Conservation (phyloP, 2,797 vertebrate genomes). For the Dipus sagitta region DNA sequence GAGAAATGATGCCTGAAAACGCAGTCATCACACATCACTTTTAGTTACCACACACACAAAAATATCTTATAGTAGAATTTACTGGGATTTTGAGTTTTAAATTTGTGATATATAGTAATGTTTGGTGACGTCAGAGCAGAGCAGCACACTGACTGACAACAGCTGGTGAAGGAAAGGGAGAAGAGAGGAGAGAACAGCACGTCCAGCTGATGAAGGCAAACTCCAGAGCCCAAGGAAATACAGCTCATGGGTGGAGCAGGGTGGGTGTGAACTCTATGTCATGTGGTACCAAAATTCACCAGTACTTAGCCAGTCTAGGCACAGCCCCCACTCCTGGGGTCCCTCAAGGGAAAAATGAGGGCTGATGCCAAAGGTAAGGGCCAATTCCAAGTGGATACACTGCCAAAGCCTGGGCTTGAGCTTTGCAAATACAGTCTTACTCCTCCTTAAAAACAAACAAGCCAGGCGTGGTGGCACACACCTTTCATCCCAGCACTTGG, state of each 20-base stretch:
- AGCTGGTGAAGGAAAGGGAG: background rate
- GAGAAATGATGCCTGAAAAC: too few relatives aligned
- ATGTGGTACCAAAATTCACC: background rate
- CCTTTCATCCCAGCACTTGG: too few relatives aligned
- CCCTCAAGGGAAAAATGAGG: background rate
- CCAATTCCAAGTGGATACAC: background rate
- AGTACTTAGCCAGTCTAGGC: background rate
- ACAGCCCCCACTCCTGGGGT: background rate
- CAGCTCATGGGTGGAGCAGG: background rate
- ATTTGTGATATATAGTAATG: background rate
- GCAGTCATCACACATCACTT: background rate
- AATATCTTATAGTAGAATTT: background rate
- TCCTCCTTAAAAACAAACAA: background rate
- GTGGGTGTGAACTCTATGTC: background rate
- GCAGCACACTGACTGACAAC: background rate
- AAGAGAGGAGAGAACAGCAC: background rate
- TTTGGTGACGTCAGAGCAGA: background rate
- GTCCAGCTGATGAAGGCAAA: background rate
- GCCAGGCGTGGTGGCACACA: too few relatives aligned
- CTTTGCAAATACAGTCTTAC: background rate
- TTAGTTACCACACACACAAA: background rate
- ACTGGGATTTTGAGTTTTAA: slow-evolving; percentile 10
- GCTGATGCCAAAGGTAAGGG: background rate
- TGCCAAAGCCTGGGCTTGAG: background rate
- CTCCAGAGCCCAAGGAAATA: background rate